Evolutionary conservation across 2,888 invertebrate species (phyloP), one percentile per base, ranked within the genome.

Genomic region (Hypena proboscidalis): DNA sequence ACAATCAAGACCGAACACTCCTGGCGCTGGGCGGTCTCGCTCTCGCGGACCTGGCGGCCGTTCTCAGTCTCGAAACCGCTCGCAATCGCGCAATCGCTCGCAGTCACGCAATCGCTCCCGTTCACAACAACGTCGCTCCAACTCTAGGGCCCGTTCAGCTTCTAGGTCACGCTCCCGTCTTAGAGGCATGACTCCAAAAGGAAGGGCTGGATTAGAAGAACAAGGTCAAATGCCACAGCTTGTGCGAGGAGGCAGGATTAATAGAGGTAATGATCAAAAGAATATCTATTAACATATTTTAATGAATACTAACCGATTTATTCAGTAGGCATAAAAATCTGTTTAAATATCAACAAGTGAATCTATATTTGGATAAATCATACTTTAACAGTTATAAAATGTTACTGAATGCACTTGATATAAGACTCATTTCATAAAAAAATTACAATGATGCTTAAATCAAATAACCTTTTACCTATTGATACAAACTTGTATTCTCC

Each of bases 121-220:
- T 13, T 81, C 44, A 14, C 35, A 42, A 22, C 37, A 33, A 29
- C 38, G 38, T 4, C 38, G 38, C n/a, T 34, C 83, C 0, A 72
- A 70, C 41, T 84, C 81, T 1, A 74, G 83, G 15, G 70, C 71
- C 0, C 73, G 85, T 35, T 86, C 86, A 3, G 63, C 68, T 3
- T 85, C 88, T 2, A 70, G 83, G 41, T 81, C 86, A n/a, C 80
- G 89, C 17, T 85, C 85, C 6, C 80, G 77, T 49, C 55, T 79
- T 1, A 72, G 85, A 53, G 77, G 83, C 1, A 44, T 88, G 17
- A 89, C 90, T 3, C 89, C 89, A 1, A 87, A 82, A 67, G 85
- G 84, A 5, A 74, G 89, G 65, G 88, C 85, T 29, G 89, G 87
- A 20, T 63, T 89, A 30, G 86, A 88, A 62, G 72, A 78, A 21